Conservation (phyloP, 2,888 invertebrate species). For the Nowickia ferox region DNA sequence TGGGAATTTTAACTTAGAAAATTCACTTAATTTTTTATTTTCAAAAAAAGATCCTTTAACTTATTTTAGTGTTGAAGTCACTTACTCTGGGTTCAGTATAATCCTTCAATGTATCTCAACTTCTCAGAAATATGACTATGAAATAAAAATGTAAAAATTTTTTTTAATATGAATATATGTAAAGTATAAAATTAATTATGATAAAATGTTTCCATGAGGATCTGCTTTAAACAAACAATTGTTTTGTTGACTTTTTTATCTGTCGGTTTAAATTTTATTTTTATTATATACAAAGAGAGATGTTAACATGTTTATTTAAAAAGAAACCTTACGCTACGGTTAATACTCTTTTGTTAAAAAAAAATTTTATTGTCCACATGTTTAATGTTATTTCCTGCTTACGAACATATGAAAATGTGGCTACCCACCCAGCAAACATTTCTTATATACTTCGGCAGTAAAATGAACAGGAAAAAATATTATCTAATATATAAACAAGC, state of each 20-base stretch:
- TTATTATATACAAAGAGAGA: background rate
- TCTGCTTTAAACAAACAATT: background rate
- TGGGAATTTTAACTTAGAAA: no score
- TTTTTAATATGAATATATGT: no score
- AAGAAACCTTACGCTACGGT: background rate
- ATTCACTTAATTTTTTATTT: no score
- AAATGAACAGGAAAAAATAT: no score
- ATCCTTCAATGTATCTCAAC: no score
- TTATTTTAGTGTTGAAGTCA: no score
- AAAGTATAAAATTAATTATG: constrained; percentile 10
- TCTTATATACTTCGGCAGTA: background rate
- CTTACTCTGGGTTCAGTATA: no score
- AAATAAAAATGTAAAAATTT: no score
- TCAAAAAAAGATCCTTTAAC: no score
- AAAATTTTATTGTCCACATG: background rate
- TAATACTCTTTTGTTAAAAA: background rate
- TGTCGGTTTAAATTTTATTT: background rate
- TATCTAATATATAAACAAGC: no score
- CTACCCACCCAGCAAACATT: background rate
- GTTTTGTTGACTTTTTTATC: background rate
- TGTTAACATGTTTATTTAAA: background rate
- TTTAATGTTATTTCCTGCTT: constrained; percentile 5
- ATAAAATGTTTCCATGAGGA: background rate
- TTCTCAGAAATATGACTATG: no score
- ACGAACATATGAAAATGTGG: background rate